Base-by-base conservation (phyloP, 2,888 invertebrate species). In the Eremobia ochroleuca region DNA sequence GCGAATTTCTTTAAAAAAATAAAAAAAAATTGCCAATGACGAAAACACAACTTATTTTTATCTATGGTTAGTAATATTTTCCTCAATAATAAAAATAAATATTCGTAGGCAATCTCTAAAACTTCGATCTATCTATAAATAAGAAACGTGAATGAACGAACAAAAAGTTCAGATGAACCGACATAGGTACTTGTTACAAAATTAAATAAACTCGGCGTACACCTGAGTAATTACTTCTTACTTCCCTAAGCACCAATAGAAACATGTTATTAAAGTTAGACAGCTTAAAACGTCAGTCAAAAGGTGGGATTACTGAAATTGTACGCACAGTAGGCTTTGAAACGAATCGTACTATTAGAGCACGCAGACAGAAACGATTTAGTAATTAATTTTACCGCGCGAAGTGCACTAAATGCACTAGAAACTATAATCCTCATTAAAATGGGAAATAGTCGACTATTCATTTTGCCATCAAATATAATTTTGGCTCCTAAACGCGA, bases 381-480 rank as follows among this genome's bases (percentile, higher is more conserved):
- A 95, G 96, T 97, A 96, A 96, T 97, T 97, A 97, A 97, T 96
- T 96, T 96, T 94, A 94, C 94, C 93, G 93, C 93, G 94, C 92
- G 94, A 96, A 96, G 95, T 96, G 92, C 96, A 94, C 95, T 93
- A 95, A 96, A 96, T 96, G 96, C 96, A 96, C 94, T 93, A 94
- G 95, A 95, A 96, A 96, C 96, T 95, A 95, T 96, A 96, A 96
- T 96, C 96, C 96, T 94, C 94, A 95, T 95, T 96, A 95, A 96
- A 96, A 95, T 95, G 91, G 96, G 94, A 96, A 95, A 96, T 94
- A 96, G 92, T 93, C 94, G 94, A 92, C 95, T 94, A 95, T 96
- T 96, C 95, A 93, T 93, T 94, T 92, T 92, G 91, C 93, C 92
- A 94, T 94, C 93, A 95, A 95, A 96, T 96, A 95, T 95, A 94